Conservation (phyloP, 2,888 invertebrate genomes). For the Pristionchus exspectatus region DNA sequence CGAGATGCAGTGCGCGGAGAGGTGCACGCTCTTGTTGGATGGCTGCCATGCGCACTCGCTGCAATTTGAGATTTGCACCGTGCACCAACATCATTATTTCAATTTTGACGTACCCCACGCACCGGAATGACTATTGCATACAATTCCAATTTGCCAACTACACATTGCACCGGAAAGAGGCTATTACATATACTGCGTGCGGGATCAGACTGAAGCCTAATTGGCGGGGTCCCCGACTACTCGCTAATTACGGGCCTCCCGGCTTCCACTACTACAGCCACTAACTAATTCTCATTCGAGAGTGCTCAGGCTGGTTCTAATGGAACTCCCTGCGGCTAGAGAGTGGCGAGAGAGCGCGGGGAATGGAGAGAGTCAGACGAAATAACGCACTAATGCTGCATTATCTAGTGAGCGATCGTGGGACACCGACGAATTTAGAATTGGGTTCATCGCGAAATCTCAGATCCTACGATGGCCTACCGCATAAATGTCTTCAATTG, state of each 20-base stretch:
- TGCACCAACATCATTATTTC: not conserved
- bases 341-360: not conserved
- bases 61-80: not conserved
- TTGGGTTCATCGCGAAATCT: not conserved
- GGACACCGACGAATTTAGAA: not conserved
- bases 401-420: constrained; percentile 19
- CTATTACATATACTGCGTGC: not conserved
- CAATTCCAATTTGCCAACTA: not conserved
- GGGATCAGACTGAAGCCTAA: not conserved
- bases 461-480: not conserved
- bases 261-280: not conserved
- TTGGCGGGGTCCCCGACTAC: not conserved
- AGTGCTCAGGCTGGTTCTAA: constrained; percentile 3
- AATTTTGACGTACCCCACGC: not conserved
- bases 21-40: constrained; percentile 44
- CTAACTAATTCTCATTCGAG: constrained; percentile 37
- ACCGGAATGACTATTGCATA: not conserved
- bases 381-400: not conserved
- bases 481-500: not conserved
- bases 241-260: constrained; percentile 4
- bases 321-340: not conserved
- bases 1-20: constrained; percentile 39
- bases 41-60: constrained; percentile 54
- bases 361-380: not conserved
- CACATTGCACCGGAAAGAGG: constrained; percentile 15